Percentiles rank a stretch among this genome's conserved stretches.
Evolutionary conservation across 37 sponge, comb jelly and placozoan species (phyloP).

Genomic region (Halisarca cf. caerulea): DNA sequence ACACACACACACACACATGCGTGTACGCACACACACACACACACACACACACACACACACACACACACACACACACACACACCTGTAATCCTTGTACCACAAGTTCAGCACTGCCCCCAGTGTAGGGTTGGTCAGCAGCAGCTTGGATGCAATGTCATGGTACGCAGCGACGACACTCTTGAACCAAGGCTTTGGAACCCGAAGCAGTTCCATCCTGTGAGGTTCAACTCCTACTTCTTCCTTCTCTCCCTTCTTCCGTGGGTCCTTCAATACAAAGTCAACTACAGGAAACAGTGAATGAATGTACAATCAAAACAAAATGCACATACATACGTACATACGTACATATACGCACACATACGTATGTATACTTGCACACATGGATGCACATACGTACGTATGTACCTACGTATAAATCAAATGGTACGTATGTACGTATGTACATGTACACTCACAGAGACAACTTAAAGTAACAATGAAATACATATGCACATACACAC

Average conservation of each 20-base stretch:
- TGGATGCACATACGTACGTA: neutral
- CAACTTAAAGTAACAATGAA: too few relatives aligned
- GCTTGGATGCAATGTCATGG: conserved; percentile 39
- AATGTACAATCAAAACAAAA: too few relatives aligned
- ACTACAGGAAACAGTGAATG: conserved; percentile 66
- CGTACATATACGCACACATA: too few relatives aligned
- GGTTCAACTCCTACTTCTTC: conserved; percentile 29
- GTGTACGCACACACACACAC: neutral
- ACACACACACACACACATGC: neutral
- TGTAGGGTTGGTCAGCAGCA: conserved; percentile 86
- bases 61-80: neutral
- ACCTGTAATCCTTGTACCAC: conserved; percentile 87
- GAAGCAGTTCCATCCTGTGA: conserved; percentile 69
- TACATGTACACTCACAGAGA: too few relatives aligned
- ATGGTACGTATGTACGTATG: too few relatives aligned
- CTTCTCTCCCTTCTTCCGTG: conserved; percentile 65
- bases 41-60: neutral
- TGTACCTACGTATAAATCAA: too few relatives aligned
- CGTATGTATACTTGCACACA: neutral
- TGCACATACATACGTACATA: neutral
- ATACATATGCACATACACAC: too few relatives aligned
- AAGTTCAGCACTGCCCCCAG: conserved; percentile 77
- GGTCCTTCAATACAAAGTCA: conserved; percentile 97
- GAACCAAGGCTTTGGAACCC: conserved; percentile 93
- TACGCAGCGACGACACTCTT: conserved; percentile 50